Conservation (phyloP, 2,113 vertebrate genomes). For the Addax nasomaculatus region DNA sequence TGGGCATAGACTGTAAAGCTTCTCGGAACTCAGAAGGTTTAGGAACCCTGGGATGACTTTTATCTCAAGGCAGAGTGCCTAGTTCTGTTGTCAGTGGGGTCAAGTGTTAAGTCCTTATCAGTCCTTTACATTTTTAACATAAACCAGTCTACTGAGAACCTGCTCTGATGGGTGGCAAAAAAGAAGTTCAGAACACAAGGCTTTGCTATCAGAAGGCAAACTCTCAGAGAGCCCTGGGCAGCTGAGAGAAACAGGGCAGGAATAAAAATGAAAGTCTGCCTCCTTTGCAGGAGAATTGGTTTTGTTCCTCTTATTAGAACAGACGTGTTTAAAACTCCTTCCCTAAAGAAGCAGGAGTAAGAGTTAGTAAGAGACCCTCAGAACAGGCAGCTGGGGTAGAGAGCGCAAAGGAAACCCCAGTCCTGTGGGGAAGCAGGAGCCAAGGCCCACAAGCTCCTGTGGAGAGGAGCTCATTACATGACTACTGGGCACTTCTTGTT, state of each 20-base stretch:
- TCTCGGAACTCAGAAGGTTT: background rate
- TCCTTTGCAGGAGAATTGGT: background rate
- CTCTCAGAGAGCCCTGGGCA: background rate
- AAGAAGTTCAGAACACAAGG: background rate
- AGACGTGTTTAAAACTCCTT: background rate
- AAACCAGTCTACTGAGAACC: background rate
- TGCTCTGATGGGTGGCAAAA: background rate
- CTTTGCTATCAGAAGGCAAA: background rate
- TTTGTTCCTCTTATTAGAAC: background rate
- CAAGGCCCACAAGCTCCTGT: background rate
- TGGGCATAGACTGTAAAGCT: background rate
- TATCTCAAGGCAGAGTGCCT: background rate
- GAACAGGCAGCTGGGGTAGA: background rate
- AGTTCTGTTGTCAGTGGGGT: background rate
- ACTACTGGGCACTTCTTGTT: background rate
- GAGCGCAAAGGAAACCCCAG: background rate
- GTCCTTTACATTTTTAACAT: background rate
- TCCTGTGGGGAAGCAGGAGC: background rate
- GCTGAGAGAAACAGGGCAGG: background rate
- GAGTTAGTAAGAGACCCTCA: background rate
- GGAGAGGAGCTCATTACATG: background rate
- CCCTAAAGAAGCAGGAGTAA: conserved; percentile 21
- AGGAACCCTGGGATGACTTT: background rate
- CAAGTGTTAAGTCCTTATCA: background rate
- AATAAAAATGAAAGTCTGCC: background rate